These are phyloP conservation scores for Paratrypauchen microcephalus DNA, from an alignment of 2,797 vertebrate species.

Conservation along the genomic window DNA sequence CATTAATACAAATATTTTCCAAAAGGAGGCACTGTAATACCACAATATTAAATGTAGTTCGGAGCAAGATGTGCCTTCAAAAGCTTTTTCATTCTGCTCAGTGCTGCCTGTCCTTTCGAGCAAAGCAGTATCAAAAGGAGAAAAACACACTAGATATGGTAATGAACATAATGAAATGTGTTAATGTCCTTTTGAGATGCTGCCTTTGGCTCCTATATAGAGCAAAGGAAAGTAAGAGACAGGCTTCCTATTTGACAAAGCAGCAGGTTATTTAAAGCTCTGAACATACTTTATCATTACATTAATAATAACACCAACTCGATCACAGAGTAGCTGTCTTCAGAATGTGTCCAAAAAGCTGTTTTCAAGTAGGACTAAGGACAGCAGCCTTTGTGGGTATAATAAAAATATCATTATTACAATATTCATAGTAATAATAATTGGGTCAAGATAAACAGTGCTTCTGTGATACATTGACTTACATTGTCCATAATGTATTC, in stretches of 20 bases:
- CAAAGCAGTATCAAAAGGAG: conserved; percentile 18
- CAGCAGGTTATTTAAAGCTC: conserved; percentile 13
- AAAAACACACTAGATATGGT: conserved; percentile 22
- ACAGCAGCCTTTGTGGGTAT: not conserved
- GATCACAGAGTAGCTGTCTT: conserved; percentile 6
- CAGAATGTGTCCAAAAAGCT: not conserved
- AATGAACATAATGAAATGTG: conserved; percentile 19
- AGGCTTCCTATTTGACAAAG: conserved; percentile 11
- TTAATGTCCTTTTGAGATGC: conserved; percentile 18
- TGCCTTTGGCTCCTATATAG: conserved; percentile 18
- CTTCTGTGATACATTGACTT: too few relatives aligned
- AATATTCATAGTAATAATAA: not conserved
- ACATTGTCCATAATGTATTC: too few relatives aligned
- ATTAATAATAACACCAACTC: conserved; percentile 15
- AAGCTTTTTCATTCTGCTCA: conserved; percentile 19
- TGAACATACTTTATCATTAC: conserved; percentile 10
- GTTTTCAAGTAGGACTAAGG: not conserved
- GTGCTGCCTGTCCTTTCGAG: conserved; percentile 27
- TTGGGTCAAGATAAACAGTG: not conserved
- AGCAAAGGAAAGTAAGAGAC: conserved; percentile 3
- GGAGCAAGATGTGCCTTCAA: conserved; percentile 13
- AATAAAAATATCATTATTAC: not conserved
- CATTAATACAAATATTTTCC: conserved; percentile 16
- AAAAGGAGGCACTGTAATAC: conserved; percentile 67
- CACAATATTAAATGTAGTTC: conserved; percentile 23